Percentiles rank a stretch among this genome's conserved stretches.
phyloP scores from a whole-genome alignment of 2,113 vertebrate species.

The Ivindomyrus marchei region DNA sequence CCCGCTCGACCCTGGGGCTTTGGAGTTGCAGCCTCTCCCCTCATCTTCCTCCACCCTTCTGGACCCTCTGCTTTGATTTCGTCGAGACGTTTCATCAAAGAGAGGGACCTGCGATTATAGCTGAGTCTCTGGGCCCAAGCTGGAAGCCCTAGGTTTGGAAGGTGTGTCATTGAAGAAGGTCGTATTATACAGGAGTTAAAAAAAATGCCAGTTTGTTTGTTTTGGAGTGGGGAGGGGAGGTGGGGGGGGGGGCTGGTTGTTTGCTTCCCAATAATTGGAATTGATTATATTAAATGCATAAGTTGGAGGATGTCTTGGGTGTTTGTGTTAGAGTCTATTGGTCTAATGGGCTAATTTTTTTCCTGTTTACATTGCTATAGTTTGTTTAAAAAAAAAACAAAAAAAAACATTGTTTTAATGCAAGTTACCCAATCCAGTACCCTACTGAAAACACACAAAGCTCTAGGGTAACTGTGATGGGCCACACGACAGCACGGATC shows the following conservation, averaged over 20 bases:
- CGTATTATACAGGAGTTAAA: background rate
- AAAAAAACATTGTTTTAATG: background rate
- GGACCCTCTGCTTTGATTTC: background rate
- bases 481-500: background rate
- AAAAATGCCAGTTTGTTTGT: background rate
- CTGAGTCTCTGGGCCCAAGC: background rate
- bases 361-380: constrained; percentile 2
- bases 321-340: background rate
- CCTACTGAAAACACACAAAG: background rate
- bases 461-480: background rate
- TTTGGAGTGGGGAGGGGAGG: background rate
- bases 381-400: background rate
- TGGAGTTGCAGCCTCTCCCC: background rate
- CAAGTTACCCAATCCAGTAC: background rate
- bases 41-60: background rate
- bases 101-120: background rate
- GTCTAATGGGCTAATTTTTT: constrained; percentile 3
- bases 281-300: constrained; percentile 7
- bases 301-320: background rate
- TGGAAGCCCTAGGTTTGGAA: background rate
- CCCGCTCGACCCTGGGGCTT: background rate
- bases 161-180: background rate
- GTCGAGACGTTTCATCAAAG: background rate
- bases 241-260: background rate
- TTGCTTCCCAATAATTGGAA: constrained; percentile 3